A percentile compares a stretch with the other conserved stretches of the same genome.
Conservation (phyloP, 1,140 invertebrate species). For the Diplogasteroides magnus region DNA sequence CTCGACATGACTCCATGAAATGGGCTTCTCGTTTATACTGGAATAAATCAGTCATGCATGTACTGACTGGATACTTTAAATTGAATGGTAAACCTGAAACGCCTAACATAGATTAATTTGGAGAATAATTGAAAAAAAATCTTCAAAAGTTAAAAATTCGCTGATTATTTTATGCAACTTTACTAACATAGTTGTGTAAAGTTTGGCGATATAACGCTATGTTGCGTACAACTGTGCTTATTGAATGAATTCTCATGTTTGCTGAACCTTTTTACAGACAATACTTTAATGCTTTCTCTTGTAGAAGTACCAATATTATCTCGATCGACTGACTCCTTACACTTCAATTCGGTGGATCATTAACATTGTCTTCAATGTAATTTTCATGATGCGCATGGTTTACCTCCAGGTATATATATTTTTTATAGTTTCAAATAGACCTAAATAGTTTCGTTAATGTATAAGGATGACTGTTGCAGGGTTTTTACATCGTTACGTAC, state of each 20-base stretch:
- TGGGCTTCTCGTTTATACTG: too few relatives aligned
- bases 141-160: too few relatives aligned
- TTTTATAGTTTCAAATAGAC: slow-evolving; percentile 21
- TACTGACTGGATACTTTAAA: too few relatives aligned
- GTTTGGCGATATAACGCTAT: too few relatives aligned
- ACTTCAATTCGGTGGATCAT: slow-evolving; percentile 47
- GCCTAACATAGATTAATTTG: too few relatives aligned
- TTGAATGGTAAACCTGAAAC: too few relatives aligned
- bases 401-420: slow-evolving; percentile 28
- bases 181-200: too few relatives aligned
- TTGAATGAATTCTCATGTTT: not conserved
- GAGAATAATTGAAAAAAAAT: too few relatives aligned
- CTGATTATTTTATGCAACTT: too few relatives aligned
- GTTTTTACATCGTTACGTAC: slow-evolving; percentile 99
- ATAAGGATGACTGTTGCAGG: slow-evolving; percentile 56
- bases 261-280: not conserved
- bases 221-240: not conserved
- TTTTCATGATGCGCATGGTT: slow-evolving; percentile 36
- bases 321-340: slow-evolving; percentile 53
- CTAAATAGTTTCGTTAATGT: slow-evolving; percentile 18
- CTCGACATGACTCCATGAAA: too few relatives aligned
- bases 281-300: slow-evolving; percentile 21
- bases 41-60: too few relatives aligned
- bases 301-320: slow-evolving; percentile 53
- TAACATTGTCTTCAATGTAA: slow-evolving; percentile 30